Percentiles rank a stretch among this genome's conserved stretches.
These are phyloP conservation scores for Grammomys surdaster DNA, from an alignment of 2,113 vertebrate genomes.

Conservation along the genomic window DNA sequence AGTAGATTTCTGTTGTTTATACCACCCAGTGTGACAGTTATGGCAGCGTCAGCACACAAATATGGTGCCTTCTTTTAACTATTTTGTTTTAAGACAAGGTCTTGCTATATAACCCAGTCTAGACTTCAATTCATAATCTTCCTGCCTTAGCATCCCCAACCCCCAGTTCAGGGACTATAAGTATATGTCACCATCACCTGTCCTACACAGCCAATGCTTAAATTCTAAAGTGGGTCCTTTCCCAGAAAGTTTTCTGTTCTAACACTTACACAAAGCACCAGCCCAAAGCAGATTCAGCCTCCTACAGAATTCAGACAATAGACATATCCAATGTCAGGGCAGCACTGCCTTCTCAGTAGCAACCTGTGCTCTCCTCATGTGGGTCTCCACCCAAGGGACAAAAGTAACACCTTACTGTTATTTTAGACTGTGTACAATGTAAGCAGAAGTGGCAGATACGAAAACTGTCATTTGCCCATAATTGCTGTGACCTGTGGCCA, in stretches of 20 bases:
- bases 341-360: rapidly evolving
- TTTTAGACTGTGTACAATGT: slow-evolving; percentile 44
- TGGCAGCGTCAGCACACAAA: not conserved
- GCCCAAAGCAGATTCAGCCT: not conserved
- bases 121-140: not conserved
- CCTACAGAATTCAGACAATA: not conserved
- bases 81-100: not conserved
- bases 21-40: not conserved
- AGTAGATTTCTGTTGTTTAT: not conserved
- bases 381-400: not conserved
- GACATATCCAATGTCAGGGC: rapidly evolving
- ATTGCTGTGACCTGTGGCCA: slow-evolving; percentile 78
- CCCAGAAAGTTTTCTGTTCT: not conserved
- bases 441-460: slow-evolving; percentile 30
- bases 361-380: rapidly evolving
- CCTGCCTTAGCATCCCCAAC: not conserved
- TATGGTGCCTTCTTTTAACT: not conserved
- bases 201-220: not conserved
- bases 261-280: not conserved
- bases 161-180: not conserved
- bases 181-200: not conserved
- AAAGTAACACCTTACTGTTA: slow-evolving; percentile 41
- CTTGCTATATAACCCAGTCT: not conserved
- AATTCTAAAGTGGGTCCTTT: not conserved
- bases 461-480: slow-evolving; percentile 58